These are phyloP conservation scores for Heliopora coerulea DNA, from an alignment of 92 coral and sea anemone species.

Conservation along the genomic window DNA sequence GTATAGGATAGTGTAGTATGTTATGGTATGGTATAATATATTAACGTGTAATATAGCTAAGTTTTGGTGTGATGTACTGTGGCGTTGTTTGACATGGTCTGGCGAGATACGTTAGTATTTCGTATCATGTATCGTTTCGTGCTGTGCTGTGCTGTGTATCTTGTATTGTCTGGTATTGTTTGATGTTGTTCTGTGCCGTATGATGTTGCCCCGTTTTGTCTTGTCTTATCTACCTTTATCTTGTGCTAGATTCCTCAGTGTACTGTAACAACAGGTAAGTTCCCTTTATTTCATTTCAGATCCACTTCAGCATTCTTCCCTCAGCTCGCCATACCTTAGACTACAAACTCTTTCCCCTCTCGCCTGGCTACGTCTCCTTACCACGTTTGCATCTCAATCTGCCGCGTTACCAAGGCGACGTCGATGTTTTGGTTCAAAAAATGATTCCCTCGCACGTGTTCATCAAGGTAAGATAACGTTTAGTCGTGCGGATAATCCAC, in stretches of 20 bases:
- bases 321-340: conserved; percentile 83
- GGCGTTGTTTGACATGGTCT: too few species aligned
- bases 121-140: too few species aligned
- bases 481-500: too few species aligned
- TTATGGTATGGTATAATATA: too few species aligned
- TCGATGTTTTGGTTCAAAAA: conserved; percentile 91
- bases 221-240: too few species aligned
- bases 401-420: conserved; percentile 90
- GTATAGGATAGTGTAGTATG: background rate
- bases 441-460: conserved; percentile 90
- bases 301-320: conserved; percentile 91
- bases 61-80: too few species aligned
- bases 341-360: conserved; percentile 87
- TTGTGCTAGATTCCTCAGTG: too few species aligned
- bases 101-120: too few species aligned
- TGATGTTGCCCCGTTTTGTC: too few species aligned
- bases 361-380: conserved; percentile 81
- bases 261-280: too few species aligned
- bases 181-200: too few species aligned
- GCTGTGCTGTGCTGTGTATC: background rate
- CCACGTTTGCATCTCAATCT: conserved; percentile 85
- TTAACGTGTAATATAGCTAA: too few species aligned
- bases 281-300: conserved; percentile 47
- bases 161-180: background rate
- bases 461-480: conserved; percentile 81